Conservation (phyloP, 2,797 vertebrate genomes). For the Tamandua tetradactyla region DNA sequence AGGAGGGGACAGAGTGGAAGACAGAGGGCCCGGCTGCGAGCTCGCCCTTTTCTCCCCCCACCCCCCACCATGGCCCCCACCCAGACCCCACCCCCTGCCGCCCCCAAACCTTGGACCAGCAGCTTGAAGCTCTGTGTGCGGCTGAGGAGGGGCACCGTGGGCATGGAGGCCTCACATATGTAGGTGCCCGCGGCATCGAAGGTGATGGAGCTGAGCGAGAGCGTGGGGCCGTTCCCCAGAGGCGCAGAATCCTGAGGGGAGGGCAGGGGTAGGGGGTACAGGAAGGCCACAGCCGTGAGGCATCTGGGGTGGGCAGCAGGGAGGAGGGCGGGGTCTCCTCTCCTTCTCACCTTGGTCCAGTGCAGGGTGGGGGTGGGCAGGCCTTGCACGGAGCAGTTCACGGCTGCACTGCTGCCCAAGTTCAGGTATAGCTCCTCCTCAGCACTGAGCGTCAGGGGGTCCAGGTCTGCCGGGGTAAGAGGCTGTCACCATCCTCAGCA, state of each 20-base stretch:
- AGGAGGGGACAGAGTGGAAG: not conserved
- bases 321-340: rapidly evolving
- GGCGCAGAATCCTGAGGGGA: slow-evolving; percentile 84
- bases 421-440: slow-evolving; percentile 7
- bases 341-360: slow-evolving; percentile 84
- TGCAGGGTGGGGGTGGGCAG: slow-evolving; percentile 70
- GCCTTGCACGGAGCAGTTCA: slow-evolving; percentile 72
- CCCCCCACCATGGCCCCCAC: rapidly evolving
- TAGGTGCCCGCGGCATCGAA: slow-evolving; percentile 88
- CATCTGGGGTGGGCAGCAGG: too few species aligned
- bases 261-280: too few species aligned
- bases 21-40: not conserved
- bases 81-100: not conserved
- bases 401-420: not conserved
- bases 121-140: slow-evolving; percentile 83
- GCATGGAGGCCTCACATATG: slow-evolving; percentile 87
- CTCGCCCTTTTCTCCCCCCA: rapidly evolving
- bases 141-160: slow-evolving; percentile 86
- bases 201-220: slow-evolving; percentile 78
- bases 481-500: not conserved
- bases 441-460: slow-evolving; percentile 75
- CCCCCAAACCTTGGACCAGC: slow-evolving; percentile 87
- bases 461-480: slow-evolving; percentile 77
- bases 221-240: slow-evolving; percentile 81
- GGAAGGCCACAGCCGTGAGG: rapidly evolving